phyloP scores from a whole-genome alignment of 2,797 vertebrate species.

The Acanthiza pusilla region DNA sequence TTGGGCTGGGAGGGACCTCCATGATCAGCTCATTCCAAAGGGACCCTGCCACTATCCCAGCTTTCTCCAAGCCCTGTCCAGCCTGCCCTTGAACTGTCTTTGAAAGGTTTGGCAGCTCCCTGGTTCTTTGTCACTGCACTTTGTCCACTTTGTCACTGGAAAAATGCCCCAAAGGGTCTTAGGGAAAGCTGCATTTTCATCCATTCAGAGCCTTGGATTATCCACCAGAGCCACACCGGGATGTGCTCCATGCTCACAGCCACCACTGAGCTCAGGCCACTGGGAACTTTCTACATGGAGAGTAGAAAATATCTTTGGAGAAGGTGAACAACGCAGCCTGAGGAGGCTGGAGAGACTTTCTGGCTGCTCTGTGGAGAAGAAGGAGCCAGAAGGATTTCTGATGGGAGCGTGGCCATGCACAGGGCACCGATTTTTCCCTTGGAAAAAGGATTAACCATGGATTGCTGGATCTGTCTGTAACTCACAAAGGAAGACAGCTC shows the following conservation, averaged over 20 bases:
- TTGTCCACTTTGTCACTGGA: no score
- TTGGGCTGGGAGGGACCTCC: not conserved
- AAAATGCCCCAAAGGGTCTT: not conserved
- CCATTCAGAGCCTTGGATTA: not conserved
- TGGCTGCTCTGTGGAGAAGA: not conserved
- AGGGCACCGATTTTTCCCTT: not conserved
- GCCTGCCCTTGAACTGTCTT: not conserved
- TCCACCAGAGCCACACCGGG: not conserved
- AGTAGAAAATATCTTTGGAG: not conserved
- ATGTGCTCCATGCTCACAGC: rapidly evolving
- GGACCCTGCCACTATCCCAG: not conserved
- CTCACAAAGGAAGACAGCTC: not conserved
- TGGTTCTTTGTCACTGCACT: not conserved
- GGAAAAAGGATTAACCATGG: not conserved
- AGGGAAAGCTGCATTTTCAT: not conserved
- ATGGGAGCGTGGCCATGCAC: not conserved
- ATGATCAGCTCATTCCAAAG: not conserved
- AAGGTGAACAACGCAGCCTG: not conserved
- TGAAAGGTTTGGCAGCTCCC: not conserved
- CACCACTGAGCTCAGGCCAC: rapidly evolving
- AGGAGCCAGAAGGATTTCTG: not conserved
- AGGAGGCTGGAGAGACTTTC: not conserved
- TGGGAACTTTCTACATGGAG: not conserved
- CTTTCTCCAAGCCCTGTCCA: not conserved
- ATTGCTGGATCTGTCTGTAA: not conserved